These are phyloP conservation scores for Lepas anatifera DNA, from an alignment of 2,888 invertebrate genomes.

Conservation along the genomic window DNA sequence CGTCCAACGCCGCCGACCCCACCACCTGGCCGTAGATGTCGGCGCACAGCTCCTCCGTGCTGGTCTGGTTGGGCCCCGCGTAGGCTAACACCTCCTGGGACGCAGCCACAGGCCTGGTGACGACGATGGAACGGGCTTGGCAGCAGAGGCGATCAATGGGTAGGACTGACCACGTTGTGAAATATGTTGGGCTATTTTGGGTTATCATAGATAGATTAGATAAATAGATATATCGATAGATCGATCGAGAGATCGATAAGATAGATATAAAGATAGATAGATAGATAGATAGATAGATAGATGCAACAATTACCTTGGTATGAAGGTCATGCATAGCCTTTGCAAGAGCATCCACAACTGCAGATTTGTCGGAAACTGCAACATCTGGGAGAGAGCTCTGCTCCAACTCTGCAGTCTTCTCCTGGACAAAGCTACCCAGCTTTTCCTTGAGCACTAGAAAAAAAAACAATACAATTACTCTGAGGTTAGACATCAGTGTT, in stretches of 20 bases:
- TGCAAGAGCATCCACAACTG: neutral
- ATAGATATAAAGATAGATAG: neutral
- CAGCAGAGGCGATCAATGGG: neutral
- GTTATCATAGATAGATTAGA: too few species aligned
- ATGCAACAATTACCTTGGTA: neutral
- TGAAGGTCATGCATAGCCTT: neutral
- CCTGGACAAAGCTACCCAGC: neutral
- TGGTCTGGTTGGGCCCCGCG: neutral
- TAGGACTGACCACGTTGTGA: neutral
- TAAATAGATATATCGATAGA: neutral
- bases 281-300: too few species aligned
- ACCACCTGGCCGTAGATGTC: constrained; percentile 6
- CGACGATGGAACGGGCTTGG: too few species aligned
- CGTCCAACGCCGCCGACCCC: neutral
- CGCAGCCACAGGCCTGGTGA: neutral
- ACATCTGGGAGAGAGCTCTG: neutral
- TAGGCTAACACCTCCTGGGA: neutral
- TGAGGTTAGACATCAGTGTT: neutral
- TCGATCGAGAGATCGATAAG: neutral
- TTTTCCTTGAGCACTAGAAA: neutral
- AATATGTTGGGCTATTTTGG: neutral
- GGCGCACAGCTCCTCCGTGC: constrained; percentile 1
- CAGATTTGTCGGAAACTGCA: neutral
- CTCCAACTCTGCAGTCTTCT: neutral
- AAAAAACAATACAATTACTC: neutral